Percentiles rank a stretch among this genome's conserved stretches.
Evolutionary conservation across 2,888 invertebrate genomes (phyloP).

Genomic region (Epinotia ramella): DNA sequence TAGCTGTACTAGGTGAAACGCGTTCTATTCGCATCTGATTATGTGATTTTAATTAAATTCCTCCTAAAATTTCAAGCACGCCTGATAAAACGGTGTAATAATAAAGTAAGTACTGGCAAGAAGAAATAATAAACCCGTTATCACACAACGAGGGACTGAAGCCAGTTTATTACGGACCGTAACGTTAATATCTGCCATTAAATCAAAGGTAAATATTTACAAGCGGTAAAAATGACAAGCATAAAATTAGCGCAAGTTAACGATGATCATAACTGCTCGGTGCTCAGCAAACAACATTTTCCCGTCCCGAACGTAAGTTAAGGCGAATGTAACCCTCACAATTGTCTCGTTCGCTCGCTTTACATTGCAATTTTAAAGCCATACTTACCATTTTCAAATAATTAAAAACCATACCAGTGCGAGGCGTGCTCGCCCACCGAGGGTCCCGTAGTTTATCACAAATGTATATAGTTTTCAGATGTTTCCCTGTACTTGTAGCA

Average conservation of each 20-base stretch:
- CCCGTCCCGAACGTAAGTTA: background rate
- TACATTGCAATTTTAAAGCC: too few relatives aligned
- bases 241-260: conserved; percentile 36
- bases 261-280: conserved; percentile 29
- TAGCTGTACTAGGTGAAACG: too few relatives aligned
- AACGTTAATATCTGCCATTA: conserved; percentile 25
- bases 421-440: too few relatives aligned
- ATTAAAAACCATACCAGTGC: too few relatives aligned
- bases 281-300: conserved; percentile 23
- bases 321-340: too few relatives aligned
- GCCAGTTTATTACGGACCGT: conserved; percentile 6
- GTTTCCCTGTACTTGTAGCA: too few relatives aligned
- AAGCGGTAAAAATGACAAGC: conserved; percentile 30
- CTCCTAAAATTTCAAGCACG: background rate
- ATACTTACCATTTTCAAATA: too few relatives aligned
- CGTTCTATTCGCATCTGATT: too few relatives aligned
- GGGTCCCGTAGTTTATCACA: too few relatives aligned
- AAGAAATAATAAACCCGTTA: background rate
- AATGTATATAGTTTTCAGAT: too few relatives aligned
- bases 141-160: background rate
- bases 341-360: too few relatives aligned
- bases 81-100: background rate
- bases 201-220: conserved; percentile 38
- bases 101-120: conserved; percentile 6
- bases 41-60: too few relatives aligned